Percentiles rank a stretch among this genome's conserved stretches.
Conservation (phyloP, 2,888 invertebrate genomes). For the Subacronicta megacephala region DNA sequence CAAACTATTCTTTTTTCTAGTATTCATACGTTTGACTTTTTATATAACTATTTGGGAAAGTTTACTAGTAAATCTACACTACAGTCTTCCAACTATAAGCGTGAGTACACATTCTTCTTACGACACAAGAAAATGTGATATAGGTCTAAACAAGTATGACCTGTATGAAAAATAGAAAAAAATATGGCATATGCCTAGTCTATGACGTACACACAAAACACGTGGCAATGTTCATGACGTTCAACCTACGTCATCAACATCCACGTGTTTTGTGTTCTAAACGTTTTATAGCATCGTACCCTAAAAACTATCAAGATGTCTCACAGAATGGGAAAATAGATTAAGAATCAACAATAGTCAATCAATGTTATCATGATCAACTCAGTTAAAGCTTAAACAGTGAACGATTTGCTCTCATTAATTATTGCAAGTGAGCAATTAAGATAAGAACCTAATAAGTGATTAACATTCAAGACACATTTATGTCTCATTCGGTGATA, state of each 20-base stretch:
- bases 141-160: too few species aligned
- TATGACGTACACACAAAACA: background rate
- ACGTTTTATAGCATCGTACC: background rate
- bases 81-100: too few species aligned
- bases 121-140: too few species aligned
- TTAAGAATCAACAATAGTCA: constrained; percentile 14
- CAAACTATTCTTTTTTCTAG: too few species aligned
- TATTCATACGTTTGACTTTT: too few species aligned
- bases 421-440: background rate
- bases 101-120: too few species aligned
- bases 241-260: too few species aligned
- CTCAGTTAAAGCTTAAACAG: constrained; percentile 4
- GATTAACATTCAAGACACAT: background rate
- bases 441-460: constrained; percentile 3
- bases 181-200: background rate
- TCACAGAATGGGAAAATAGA: background rate
- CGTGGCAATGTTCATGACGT: too few species aligned
- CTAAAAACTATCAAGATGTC: background rate
- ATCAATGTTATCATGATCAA: constrained; percentile 15
- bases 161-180: background rate
- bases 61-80: too few species aligned
- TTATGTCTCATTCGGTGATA: too few species aligned
- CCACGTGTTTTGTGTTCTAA: background rate
- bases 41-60: too few species aligned
- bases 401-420: constrained; percentile 13